phyloP scores from a whole-genome alignment of 2,113 vertebrate species.

The Loxodonta africana region DNA sequence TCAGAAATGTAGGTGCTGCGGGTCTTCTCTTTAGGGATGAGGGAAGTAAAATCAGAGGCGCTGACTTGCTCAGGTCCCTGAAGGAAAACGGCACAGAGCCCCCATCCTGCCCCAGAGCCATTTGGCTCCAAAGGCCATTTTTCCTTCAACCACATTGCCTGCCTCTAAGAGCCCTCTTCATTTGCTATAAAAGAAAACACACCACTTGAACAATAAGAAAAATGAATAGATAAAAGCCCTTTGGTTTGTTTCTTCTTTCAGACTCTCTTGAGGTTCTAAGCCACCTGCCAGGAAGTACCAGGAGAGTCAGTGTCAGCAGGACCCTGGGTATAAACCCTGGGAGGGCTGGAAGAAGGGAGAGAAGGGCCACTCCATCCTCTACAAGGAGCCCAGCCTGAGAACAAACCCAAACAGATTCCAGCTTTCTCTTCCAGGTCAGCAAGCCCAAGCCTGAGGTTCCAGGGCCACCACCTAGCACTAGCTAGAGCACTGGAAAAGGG shows the following conservation, averaged over 20 bases:
- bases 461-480: background rate
- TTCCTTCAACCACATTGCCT: constrained; percentile 3
- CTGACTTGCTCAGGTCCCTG: background rate
- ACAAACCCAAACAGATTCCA: background rate
- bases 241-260: constrained; percentile 30
- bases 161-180: constrained; percentile 18
- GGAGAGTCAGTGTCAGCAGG: background rate
- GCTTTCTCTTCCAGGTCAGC: background rate
- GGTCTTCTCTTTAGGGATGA: background rate
- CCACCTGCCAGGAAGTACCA: background rate
- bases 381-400: background rate
- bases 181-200: constrained; percentile 49
- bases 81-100: constrained; percentile 46
- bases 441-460: background rate
- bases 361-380: background rate
- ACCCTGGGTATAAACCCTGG: background rate
- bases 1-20: background rate
- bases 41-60: background rate
- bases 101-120: constrained; percentile 45
- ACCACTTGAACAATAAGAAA: constrained; percentile 65
- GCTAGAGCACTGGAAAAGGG: background rate
- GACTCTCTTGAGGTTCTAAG: background rate
- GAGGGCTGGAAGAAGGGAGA: background rate
- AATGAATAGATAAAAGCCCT: background rate
- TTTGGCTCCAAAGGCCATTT: constrained; percentile 42